Conservation (phyloP, 2,797 vertebrate species). For the Clarias fuscus region DNA sequence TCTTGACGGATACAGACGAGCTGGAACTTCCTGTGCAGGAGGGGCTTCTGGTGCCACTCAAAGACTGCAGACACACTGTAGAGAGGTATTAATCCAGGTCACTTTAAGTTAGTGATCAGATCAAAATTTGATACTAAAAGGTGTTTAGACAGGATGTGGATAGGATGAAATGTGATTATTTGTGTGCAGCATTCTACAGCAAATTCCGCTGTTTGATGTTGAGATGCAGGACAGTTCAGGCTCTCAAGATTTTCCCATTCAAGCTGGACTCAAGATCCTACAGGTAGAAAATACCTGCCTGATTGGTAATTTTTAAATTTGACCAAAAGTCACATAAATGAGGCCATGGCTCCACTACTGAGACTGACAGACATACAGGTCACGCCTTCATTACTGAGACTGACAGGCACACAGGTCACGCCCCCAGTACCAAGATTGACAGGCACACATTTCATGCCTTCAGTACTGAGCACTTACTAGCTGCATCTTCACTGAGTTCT, state of each 20-base stretch:
- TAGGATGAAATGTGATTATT: neutral
- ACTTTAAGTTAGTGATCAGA: neutral
- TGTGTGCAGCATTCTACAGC: slow-evolving; percentile 70
- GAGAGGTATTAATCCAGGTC: slow-evolving; percentile 63
- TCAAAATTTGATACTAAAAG: neutral
- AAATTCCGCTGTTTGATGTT: slow-evolving; percentile 65
- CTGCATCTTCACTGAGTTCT: neutral
- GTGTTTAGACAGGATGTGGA: neutral
- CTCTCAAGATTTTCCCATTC: slow-evolving; percentile 70
- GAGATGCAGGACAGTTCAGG: slow-evolving; percentile 58
- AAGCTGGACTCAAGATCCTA: slow-evolving; percentile 70
- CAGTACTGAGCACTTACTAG: neutral
- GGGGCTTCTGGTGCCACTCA: slow-evolving; percentile 76
- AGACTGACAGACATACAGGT: neutral
- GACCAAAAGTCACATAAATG: no score
- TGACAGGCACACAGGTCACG: neutral
- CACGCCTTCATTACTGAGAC: neutral
- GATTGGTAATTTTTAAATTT: neutral
- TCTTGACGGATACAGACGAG: slow-evolving; percentile 74
- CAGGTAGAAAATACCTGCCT: slow-evolving; percentile 62
- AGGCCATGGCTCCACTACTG: neutral
- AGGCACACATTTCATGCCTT: neutral
- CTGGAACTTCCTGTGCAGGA: slow-evolving; percentile 75
- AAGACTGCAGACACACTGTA: slow-evolving; percentile 67
- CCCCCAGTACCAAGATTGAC: no score